Conservation (phyloP, 2,888 invertebrate genomes). For the Campopleginae sp. region DNA sequence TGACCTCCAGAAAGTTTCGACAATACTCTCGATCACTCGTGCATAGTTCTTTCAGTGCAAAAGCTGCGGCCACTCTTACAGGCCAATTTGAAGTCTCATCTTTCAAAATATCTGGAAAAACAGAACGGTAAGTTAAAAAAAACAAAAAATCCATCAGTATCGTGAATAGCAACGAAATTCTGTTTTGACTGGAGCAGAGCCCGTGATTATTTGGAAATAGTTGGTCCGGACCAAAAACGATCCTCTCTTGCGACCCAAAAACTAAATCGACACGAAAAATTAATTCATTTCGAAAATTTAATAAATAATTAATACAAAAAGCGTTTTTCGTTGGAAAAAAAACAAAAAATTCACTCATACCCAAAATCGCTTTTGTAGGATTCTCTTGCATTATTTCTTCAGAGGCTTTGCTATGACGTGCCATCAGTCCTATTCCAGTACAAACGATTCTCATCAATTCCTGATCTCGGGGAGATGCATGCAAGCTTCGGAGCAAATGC, state of each 20-base stretch:
- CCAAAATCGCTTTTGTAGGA: constrained; percentile 66
- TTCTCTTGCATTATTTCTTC: constrained; percentile 73
- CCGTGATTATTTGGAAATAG: too few relatives aligned
- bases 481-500: constrained; percentile 69
- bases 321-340: too few relatives aligned
- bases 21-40: constrained; percentile 71
- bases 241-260: too few relatives aligned
- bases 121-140: constrained; percentile 6
- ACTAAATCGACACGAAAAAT: too few relatives aligned
- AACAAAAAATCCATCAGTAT: background rate
- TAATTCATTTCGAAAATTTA: too few relatives aligned
- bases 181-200: too few relatives aligned
- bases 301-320: too few relatives aligned
- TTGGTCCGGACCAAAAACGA: too few relatives aligned
- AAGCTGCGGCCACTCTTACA: constrained; percentile 73
- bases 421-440: constrained; percentile 75
- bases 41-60: constrained; percentile 75
- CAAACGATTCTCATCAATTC: constrained; percentile 72
- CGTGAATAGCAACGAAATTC: too few relatives aligned
- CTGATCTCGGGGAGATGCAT: constrained; percentile 54
- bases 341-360: constrained; percentile 54
- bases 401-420: constrained; percentile 71
- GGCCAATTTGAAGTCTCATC: constrained; percentile 73
- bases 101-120: constrained; percentile 71
- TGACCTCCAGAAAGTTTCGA: constrained; percentile 68